Evolutionary conservation across 2,797 vertebrate genomes (phyloP).

Genomic region (Sebastes diploproa): DNA sequence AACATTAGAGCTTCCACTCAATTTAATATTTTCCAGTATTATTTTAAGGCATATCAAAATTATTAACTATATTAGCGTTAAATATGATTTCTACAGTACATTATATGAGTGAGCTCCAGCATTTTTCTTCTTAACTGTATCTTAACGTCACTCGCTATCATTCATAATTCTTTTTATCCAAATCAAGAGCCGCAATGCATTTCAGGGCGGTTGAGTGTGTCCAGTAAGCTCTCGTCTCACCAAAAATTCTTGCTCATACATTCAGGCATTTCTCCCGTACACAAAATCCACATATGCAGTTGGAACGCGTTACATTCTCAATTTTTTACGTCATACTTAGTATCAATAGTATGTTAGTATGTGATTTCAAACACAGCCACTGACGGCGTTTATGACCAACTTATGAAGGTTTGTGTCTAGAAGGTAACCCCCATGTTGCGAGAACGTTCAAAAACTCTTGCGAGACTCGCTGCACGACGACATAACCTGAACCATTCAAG

Average conservation of each 20-base stretch:
- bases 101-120: neutral
- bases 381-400: too few relatives aligned
- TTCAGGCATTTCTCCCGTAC: fast-evolving
- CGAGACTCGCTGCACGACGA: too few relatives aligned
- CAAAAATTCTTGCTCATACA: neutral
- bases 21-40: neutral
- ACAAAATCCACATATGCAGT: too few relatives aligned
- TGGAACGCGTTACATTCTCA: too few relatives aligned
- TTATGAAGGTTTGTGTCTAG: too few relatives aligned
- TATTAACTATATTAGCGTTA: too few relatives aligned
- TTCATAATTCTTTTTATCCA: neutral
- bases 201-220: neutral
- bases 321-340: too few relatives aligned
- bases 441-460: too few relatives aligned
- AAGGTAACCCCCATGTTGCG: too few relatives aligned
- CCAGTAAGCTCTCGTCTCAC: neutral
- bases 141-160: neutral
- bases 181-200: neutral
- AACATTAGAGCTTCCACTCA: neutral
- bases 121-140: neutral
- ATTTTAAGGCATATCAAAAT: neutral
- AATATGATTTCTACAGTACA: neutral
- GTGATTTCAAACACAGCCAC: too few relatives aligned
- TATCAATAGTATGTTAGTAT: too few relatives aligned
- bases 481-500: too few relatives aligned